Conservation (phyloP, 2,888 invertebrate species). For the Adineta ricciae region DNA sequence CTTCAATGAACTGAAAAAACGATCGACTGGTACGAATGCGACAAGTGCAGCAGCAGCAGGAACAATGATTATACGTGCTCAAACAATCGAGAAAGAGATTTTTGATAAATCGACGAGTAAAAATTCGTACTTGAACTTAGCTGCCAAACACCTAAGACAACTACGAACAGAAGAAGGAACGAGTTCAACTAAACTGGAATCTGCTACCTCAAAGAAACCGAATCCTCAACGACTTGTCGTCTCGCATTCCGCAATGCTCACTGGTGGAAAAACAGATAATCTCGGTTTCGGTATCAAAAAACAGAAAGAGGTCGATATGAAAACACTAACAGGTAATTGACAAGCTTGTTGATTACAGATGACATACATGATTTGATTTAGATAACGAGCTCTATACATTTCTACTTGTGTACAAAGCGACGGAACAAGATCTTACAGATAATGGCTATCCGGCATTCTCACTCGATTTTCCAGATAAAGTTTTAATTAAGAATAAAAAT, state of each 20-base stretch:
- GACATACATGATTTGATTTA: background rate
- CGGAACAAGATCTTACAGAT: background rate
- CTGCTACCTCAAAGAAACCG: background rate
- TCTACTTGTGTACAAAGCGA: background rate
- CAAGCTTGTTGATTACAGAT: background rate
- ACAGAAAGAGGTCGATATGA: constrained; percentile 1
- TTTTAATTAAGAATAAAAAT: background rate
- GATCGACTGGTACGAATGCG: background rate
- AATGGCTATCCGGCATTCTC: constrained; percentile 6
- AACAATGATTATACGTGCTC: background rate
- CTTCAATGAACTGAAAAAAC: background rate
- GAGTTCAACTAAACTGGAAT: background rate
- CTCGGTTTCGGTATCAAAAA: constrained; percentile 24
- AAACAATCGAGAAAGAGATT: constrained; percentile 26
- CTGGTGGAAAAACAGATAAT: constrained; percentile 5
- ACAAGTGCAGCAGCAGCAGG: background rate
- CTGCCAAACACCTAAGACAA: constrained; percentile 22
- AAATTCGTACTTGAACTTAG: constrained; percentile 25
- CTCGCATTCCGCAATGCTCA: constrained; percentile 24
- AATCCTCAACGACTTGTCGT: background rate
- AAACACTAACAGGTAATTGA: constrained; percentile 21
- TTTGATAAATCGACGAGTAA: constrained; percentile 32
- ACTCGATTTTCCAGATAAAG: background rate
- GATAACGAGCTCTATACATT: background rate
- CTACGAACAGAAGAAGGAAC: constrained; percentile 13